Conservation (phyloP, 2,113 vertebrate species). For the Trematocara zebra region DNA sequence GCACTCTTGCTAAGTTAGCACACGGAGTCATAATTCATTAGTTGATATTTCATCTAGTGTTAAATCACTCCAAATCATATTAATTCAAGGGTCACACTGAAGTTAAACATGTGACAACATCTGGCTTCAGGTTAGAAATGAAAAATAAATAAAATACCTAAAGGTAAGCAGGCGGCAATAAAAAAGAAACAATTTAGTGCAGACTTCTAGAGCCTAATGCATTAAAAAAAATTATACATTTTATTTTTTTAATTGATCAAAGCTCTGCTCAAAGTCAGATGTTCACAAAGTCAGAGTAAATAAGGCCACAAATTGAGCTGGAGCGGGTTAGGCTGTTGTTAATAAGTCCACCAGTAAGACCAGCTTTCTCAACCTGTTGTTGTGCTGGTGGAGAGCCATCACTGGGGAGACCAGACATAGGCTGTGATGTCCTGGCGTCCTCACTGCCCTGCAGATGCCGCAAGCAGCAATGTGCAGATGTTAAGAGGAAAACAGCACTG, state of each 20-base stretch:
- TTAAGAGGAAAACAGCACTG: constrained; percentile 27
- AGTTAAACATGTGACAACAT: constrained; percentile 16
- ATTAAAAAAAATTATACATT: background rate
- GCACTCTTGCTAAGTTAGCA: background rate
- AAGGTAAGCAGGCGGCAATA: background rate
- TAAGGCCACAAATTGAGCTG: background rate
- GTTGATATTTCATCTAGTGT: constrained; percentile 10
- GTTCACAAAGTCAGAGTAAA: constrained; percentile 8
- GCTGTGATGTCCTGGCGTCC: constrained; percentile 59
- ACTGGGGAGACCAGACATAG: constrained; percentile 55
- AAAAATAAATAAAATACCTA: background rate
- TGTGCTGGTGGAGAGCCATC: constrained; percentile 56
- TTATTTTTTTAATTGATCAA: background rate
- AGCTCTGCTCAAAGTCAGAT: background rate
- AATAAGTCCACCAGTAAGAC: constrained; percentile 29
- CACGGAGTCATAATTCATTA: background rate
- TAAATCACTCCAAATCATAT: background rate
- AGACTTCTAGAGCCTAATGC: background rate
- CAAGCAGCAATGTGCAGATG: constrained; percentile 56
- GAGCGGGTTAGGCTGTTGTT: constrained; percentile 51
- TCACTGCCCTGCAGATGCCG: constrained; percentile 66
- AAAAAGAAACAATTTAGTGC: background rate
- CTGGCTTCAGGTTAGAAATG: background rate
- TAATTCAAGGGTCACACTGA: background rate
- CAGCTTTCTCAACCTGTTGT: constrained; percentile 54